phyloP scores from a whole-genome alignment of 1,140 invertebrate species.

The Mycetomoellerius zeteki region DNA sequence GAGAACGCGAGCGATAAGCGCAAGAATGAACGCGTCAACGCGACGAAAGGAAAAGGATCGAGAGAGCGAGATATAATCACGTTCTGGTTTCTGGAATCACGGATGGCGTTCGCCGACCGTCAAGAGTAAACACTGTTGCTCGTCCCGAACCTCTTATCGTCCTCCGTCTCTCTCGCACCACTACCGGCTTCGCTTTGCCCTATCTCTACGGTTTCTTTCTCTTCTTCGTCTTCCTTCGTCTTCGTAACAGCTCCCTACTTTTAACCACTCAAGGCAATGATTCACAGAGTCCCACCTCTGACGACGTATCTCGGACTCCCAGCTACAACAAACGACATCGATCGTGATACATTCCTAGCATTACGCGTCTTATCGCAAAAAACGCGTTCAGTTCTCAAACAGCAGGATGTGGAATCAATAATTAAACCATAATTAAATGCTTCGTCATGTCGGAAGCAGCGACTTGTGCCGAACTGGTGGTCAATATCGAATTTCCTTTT shows the following conservation, averaged over 20 bases:
- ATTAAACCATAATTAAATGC: neutral
- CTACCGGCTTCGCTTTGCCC: constrained; percentile 12
- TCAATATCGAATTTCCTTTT: neutral
- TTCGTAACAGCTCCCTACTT: constrained; percentile 56
- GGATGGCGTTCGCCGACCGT: constrained; percentile 73
- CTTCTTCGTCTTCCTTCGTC: constrained; percentile 25
- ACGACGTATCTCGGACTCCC: neutral
- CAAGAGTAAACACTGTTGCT: constrained; percentile 80
- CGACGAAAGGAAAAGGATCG: neutral
- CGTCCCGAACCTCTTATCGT: constrained; percentile 67
- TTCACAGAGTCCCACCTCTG: constrained; percentile 47
- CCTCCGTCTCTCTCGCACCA: constrained; percentile 23
- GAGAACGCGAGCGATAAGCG: constrained; percentile 1
- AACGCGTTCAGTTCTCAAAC: neutral
- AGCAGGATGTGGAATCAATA: neutral
- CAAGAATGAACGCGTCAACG: neutral
- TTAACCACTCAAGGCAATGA: constrained; percentile 68
- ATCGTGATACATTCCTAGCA: constrained; percentile 9
- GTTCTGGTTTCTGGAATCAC: constrained; percentile 79
- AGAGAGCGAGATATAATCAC: constrained; percentile 57
- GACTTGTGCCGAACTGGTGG: neutral
- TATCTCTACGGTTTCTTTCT: constrained; percentile 23
- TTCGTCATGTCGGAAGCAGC: neutral
- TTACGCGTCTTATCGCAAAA: neutral
- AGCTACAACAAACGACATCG: constrained; percentile 23